Evolutionary conservation across 1,140 invertebrate species (phyloP), one percentile per base, ranked within the genome.

Genomic region (Drosophila insularis): DNA sequence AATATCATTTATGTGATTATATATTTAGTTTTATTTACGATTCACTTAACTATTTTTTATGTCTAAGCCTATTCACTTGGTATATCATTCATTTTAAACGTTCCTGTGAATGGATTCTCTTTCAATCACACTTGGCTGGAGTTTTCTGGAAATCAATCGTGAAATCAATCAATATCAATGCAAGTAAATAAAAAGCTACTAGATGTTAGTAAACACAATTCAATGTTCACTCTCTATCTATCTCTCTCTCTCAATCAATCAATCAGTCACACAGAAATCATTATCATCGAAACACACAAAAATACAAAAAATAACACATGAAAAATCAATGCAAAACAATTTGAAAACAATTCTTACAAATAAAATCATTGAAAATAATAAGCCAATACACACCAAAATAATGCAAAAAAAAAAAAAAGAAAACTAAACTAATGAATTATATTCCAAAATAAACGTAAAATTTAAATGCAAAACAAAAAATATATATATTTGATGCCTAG

Each of bases 381-480:
- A 50, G 17, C 43, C 39, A 19, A 61, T 59, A 55, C 40, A 78
- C 71, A 64, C 40, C 31, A 65, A 23, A 40, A 27, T 2, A 21
- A 21, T 32, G 65, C 69, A 84, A 68, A 72, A 71, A 81, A 70
- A 37, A 78, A 68, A 73, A 84, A 68, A 72, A 71, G 78, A 70
- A 37, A 78, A 64, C 27, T 56, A 50, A 66, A 19, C 69, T 74
- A 81, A 71, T 74, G 62, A 71, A 74, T 68, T 78, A 85, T 84
- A 85, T 74, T 80, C 81, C 58, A 39, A 77, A 77, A 77, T 74
- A 85, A 74, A 78, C 53, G 43, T 70, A 78, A 80, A 69, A 74
- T 39, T 43, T 27, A 70, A 77, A 35, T 60, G 50, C 55, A 46
- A 60, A 59, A 27, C 10, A 62, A 58, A 58, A 35, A 35, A 35